Conservation (phyloP, 2,888 invertebrate genomes). For the Aphidius colemani region DNA sequence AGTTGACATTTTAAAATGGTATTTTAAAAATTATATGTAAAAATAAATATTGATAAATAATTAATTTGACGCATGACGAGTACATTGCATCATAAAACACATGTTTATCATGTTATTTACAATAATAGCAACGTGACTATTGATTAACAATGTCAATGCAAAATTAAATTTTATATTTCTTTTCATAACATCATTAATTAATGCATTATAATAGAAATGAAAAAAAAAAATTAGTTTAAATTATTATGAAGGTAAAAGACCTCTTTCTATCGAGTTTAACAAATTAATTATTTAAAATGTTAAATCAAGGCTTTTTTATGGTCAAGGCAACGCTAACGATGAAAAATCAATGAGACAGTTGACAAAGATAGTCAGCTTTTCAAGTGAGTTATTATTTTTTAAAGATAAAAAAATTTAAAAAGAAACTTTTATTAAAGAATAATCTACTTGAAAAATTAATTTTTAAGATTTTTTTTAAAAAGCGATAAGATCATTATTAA, state of each 20-base stretch:
- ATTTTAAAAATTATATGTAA: constrained; percentile 3
- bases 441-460: too few relatives aligned
- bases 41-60: not conserved
- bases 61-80: not conserved
- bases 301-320: constrained; percentile 15
- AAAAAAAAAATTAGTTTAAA: too few relatives aligned
- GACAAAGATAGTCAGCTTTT: not conserved
- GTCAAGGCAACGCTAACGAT: constrained; percentile 16
- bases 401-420: too few relatives aligned
- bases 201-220: too few relatives aligned
- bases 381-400: not conserved
- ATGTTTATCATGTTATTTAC: constrained; percentile 15
- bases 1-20: too few relatives aligned
- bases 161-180: too few relatives aligned
- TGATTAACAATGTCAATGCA: constrained; percentile 6
- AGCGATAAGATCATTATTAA: too few relatives aligned
- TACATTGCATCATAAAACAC: constrained; percentile 1
- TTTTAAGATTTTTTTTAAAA: too few relatives aligned
- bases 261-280: not conserved
- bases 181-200: too few relatives aligned
- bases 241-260: too few relatives aligned
- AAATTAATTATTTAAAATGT: constrained; percentile 5
- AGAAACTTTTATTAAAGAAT: too few relatives aligned
- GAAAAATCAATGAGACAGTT: constrained; percentile 5
- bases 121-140: constrained; percentile 16